Conservation (phyloP, 2,797 vertebrate species). For the Falco rusticolus region DNA sequence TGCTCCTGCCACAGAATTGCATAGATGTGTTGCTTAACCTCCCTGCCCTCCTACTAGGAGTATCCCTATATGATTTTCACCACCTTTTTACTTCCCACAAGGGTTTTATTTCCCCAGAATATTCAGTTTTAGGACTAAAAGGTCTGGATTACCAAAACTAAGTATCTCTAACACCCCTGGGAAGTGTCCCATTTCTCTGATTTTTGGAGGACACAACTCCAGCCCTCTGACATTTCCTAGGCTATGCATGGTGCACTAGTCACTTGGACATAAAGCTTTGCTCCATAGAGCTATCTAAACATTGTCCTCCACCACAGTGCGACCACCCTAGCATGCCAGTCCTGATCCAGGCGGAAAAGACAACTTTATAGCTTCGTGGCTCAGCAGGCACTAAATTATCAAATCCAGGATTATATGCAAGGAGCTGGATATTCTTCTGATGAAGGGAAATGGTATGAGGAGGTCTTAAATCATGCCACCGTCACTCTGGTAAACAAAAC, state of each 20-base stretch:
- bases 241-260: accelerated
- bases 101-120: not conserved
- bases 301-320: not conserved
- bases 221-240: not conserved
- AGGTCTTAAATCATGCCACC: not conserved
- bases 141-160: not conserved
- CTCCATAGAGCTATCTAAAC: not conserved
- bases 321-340: not conserved
- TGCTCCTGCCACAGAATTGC: not conserved
- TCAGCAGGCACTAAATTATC: not conserved
- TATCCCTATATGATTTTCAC: not conserved
- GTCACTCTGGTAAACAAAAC: not conserved
- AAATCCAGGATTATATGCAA: not conserved
- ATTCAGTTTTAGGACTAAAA: not conserved
- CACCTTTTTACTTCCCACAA: not conserved
- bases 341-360: not conserved
- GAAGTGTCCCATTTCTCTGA: not conserved
- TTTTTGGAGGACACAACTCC: not conserved
- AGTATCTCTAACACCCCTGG: not conserved
- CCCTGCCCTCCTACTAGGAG: accelerated
- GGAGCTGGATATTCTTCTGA: not conserved
- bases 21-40: accelerated
- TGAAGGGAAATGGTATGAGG: not conserved
- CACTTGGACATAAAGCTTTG: not conserved
- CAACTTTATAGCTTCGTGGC: not conserved